Base-by-base conservation (phyloP, 2,113 vertebrate species). In the Ondatra zibethicus region DNA sequence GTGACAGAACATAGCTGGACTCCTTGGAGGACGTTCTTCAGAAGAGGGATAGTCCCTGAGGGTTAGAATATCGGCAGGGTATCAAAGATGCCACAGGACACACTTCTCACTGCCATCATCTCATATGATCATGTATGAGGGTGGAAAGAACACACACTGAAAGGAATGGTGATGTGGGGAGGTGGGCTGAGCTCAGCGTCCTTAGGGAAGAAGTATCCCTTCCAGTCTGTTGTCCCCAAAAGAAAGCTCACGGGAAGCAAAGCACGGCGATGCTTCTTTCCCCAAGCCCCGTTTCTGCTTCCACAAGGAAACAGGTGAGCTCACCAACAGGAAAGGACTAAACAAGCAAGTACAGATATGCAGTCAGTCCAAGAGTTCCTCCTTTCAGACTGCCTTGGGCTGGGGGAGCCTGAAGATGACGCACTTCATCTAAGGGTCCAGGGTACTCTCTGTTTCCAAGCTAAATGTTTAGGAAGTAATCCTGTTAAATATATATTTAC, bases 401-500 rank as follows among this genome's bases (percentile, higher is more conserved):
- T 97, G 89, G 42, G 42, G 66, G 73, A 96, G 89, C 94, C 70
- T 89, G 47, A 94, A 89, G 86, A 82, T 52, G 78, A 77, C 33
- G 29, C 36, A 80, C 72, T 95, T 97, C 94, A 95, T 97, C 93
- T 93, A 97, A 73, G 85, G 95, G 65, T 81, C 58, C 23, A 87
- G 73, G 70, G 77, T 66, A 80, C 84, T 94, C 61, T 85, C 81
- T 73, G 31, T 7, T 68, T 78, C 96, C 96, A 97, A 97, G 81
- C 86, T 96, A 91, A 96, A 93, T 97, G 96, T 98, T 98, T 98
- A 98, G 95, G 98, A 98, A 98, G 97, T 91, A 98, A 98, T 98
- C 95, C 97, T 96, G 96, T 96, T 98, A 97, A 98, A 98, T 96
- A 97, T 95, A 97, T 94, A 97, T 96, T 98, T 97, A 96, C 96